phyloP scores from a whole-genome alignment of 2,797 vertebrate genomes.

The Hippoglossus hippoglossus region DNA sequence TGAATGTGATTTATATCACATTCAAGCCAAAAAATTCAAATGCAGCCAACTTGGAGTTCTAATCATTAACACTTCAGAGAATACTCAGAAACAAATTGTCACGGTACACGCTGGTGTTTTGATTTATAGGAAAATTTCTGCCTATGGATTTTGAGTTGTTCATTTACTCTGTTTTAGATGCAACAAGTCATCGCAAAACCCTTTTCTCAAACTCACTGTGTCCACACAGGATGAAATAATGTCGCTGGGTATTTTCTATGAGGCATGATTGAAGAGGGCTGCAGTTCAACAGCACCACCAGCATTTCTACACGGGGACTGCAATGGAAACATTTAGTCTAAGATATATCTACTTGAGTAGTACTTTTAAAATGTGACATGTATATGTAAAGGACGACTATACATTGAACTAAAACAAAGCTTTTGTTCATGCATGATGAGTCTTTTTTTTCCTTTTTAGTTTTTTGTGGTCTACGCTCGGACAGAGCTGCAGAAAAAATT shows the following conservation, averaged over 20 bases:
- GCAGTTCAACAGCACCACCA: constrained; percentile 81
- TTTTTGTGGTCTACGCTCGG: constrained; percentile 15
- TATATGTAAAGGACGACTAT: not conserved
- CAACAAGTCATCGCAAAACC: constrained; percentile 9
- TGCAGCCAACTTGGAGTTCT: not conserved
- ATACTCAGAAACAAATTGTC: not conserved
- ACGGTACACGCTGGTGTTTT: no score
- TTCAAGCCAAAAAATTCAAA: not conserved
- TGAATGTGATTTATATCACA: no score
- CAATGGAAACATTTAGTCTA: constrained; percentile 30
- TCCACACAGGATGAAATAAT: constrained; percentile 17
- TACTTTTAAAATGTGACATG: not conserved
- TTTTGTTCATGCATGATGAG: constrained; percentile 28
- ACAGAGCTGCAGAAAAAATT: constrained; percentile 40
- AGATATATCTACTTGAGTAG: not conserved
- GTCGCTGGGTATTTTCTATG: constrained; percentile 17
- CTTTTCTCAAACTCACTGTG: constrained; percentile 9
- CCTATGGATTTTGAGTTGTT: no score
- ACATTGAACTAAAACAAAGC: constrained; percentile 4
- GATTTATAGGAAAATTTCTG: no score
- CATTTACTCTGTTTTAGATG: constrained; percentile 1
- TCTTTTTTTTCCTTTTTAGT: not conserved
- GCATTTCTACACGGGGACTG: constrained; percentile 60
- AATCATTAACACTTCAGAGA: not conserved
- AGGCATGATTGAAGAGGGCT: constrained; percentile 19